Percentiles rank a stretch among this genome's conserved stretches.
These are phyloP conservation scores for Drosophila triauraria DNA, from an alignment of 1,140 invertebrate genomes.

Conservation along the genomic window DNA sequence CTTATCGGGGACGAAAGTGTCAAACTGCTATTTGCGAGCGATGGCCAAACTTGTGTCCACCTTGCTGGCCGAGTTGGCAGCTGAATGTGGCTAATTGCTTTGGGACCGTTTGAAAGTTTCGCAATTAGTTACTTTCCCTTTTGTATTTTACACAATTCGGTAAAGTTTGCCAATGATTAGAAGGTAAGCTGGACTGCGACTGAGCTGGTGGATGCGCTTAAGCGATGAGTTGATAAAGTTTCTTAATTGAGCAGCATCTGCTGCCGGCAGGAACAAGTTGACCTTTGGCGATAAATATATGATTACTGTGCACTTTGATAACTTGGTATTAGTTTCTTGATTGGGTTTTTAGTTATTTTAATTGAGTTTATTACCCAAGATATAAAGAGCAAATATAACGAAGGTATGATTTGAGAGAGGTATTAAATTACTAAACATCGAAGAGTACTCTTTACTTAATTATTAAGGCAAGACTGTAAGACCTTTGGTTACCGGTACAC, in stretches of 20 bases:
- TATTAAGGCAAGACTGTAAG: not conserved
- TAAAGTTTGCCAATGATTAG: slow-evolving; percentile 29
- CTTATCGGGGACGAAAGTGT: slow-evolving; percentile 11
- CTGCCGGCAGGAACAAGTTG: slow-evolving; percentile 1
- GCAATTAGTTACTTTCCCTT: slow-evolving; percentile 43
- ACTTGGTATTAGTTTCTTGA: not conserved
- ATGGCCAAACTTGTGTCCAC: slow-evolving; percentile 7
- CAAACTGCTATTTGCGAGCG: slow-evolving; percentile 18
- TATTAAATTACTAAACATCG: not conserved
- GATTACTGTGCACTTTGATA: not conserved
- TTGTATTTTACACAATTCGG: slow-evolving; percentile 24
- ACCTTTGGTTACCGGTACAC: no score
- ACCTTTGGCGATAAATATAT: slow-evolving; percentile 5
- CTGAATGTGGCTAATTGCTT: slow-evolving; percentile 39
- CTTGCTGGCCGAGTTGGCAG: slow-evolving; percentile 1
- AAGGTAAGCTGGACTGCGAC: not conserved
- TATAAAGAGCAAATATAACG: no score
- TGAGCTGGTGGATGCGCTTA: slow-evolving; percentile 6
- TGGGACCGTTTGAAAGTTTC: slow-evolving; percentile 25
- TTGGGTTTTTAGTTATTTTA: not conserved
- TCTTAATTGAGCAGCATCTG: slow-evolving; percentile 15
- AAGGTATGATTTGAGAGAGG: not conserved
- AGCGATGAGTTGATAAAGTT: slow-evolving; percentile 39
- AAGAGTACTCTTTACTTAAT: not conserved
- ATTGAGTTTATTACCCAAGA: no score